A percentile compares a stretch with the other conserved stretches of the same genome.
These are phyloP conservation scores for Lethrus apterus DNA, from an alignment of 1,140 invertebrate species.

Conservation along the genomic window DNA sequence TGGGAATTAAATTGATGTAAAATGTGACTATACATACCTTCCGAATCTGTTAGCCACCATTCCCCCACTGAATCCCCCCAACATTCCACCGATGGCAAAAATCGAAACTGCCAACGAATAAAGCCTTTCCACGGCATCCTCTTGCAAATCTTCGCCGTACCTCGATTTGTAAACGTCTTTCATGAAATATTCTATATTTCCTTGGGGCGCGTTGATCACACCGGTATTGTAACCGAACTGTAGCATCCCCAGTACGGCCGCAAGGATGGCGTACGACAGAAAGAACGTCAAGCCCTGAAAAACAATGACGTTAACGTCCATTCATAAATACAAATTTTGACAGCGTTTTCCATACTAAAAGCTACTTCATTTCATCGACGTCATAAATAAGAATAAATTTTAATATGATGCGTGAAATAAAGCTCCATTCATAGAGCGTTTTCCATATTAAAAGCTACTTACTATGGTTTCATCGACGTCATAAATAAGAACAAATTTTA, in stretches of 20 bases:
- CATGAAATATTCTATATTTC: conserved; percentile 91
- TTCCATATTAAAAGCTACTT: no score
- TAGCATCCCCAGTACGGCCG: conserved; percentile 93
- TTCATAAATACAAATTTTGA: no score
- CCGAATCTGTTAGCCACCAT: conserved; percentile 84
- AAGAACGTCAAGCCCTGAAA: conserved; percentile 84
- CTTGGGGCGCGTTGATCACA: conserved; percentile 94
- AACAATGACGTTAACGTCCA: no score
- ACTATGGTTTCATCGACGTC: no score
- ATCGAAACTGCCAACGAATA: conserved; percentile 90
- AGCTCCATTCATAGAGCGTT: no score
- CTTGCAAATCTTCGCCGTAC: conserved; percentile 62
- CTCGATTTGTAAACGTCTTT: conserved; percentile 75
- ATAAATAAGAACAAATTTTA: no score
- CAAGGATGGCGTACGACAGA: conserved; percentile 85
- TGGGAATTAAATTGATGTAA: conserved; percentile 16
- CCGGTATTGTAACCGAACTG: conserved; percentile 99
- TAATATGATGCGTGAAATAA: no score
- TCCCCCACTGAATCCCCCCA: conserved; percentile 86
- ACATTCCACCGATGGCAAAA: conserved; percentile 92
- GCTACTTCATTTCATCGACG: no score
- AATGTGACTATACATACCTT: conserved; percentile 64
- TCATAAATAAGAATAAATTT: no score
- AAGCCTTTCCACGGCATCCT: conserved; percentile 62
- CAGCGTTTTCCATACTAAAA: no score